Base-by-base conservation (phyloP, 53 echinoderm and acorn worm genomes). In the Temnopleurus reevesii region DNA sequence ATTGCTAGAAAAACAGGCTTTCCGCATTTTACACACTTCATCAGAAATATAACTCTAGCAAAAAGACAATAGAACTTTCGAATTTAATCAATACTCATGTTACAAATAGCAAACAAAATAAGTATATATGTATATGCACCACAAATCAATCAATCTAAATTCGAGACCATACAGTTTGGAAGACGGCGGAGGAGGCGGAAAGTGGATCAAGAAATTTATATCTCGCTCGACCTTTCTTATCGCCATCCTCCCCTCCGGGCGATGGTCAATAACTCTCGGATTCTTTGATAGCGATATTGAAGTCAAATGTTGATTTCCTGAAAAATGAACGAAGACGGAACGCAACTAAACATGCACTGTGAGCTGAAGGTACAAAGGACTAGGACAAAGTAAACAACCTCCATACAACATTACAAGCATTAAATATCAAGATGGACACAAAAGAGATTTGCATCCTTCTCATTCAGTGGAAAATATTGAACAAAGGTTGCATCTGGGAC, bases 141-240 rank as follows among this genome's bases (percentile, higher is more conserved):
- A 3, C 6, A 13, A 3, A 55, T 58, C 8, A 24, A 26, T 58
- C 58, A 26, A 8, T 65, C 35, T 18, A 33, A 41, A 38, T 18
- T 2, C n/a, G n/a, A 71, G 41, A 23, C n/a, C 8, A 23, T 36
- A 71, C 38, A 38, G 71, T 9, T 71, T 71, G 19, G 21, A 71
- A 23, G 71, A 19, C 7, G 41, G 19, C 10, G 1, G 3, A 59
- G 10, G 18, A 25, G n/a, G n/a, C n/a, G n/a, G 58, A 66, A 41
- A 9, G 36, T 6, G 21, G 66, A 21, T 71, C 71, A 38, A 71
- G 71, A 71, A 71, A 71, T 71, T 71, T 36, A 38, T 43, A 71
- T 71, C 71, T 71, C 41, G 71, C 28, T 21, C 41, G 71, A 71
- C 71, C 71, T 71, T 71, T 71, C 29, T 71, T n/a, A 2, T 38